A percentile compares a stretch with the other conserved stretches of the same genome.
phyloP scores from a whole-genome alignment of 2,888 invertebrate genomes.

The Andrena flavipes region DNA sequence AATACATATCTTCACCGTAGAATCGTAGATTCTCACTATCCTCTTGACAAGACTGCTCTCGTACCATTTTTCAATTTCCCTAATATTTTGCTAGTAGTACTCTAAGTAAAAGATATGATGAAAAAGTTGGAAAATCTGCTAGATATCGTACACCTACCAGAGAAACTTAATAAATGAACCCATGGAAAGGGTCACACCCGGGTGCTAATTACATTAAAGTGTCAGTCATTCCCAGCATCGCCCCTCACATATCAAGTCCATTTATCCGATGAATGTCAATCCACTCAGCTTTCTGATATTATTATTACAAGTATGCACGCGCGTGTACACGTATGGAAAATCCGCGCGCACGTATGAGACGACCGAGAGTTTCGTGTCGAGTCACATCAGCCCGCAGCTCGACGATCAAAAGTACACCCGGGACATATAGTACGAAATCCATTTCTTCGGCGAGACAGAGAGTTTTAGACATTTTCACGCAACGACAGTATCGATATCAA shows the following conservation, averaged over 20 bases:
- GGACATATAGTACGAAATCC: constrained; percentile 14
- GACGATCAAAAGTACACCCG: constrained; percentile 16
- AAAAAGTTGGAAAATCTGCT: background rate
- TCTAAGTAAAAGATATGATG: too few species aligned
- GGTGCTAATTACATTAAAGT: constrained; percentile 34
- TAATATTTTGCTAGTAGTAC: background rate
- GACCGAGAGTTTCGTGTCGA: background rate
- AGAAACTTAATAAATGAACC: constrained; percentile 11
- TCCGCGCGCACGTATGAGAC: background rate
- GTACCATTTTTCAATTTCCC: too few species aligned
- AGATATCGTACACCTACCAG: background rate
- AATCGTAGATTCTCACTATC: background rate
- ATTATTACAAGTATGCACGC: constrained; percentile 15
- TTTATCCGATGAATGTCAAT: constrained; percentile 37
- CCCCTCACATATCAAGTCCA: constrained; percentile 34
- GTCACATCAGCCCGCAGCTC: background rate
- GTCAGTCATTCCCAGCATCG: background rate
- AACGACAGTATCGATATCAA: constrained; percentile 55
- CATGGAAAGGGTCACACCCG: background rate
- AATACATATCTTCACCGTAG: background rate
- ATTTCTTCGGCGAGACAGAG: constrained; percentile 11
- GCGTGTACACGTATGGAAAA: background rate
- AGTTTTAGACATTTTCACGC: constrained; percentile 16
- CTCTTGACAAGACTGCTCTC: background rate
- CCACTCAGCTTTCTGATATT: constrained; percentile 18